phyloP scores from a whole-genome alignment of 2,113 vertebrate genomes.

The Bucco capensis region DNA sequence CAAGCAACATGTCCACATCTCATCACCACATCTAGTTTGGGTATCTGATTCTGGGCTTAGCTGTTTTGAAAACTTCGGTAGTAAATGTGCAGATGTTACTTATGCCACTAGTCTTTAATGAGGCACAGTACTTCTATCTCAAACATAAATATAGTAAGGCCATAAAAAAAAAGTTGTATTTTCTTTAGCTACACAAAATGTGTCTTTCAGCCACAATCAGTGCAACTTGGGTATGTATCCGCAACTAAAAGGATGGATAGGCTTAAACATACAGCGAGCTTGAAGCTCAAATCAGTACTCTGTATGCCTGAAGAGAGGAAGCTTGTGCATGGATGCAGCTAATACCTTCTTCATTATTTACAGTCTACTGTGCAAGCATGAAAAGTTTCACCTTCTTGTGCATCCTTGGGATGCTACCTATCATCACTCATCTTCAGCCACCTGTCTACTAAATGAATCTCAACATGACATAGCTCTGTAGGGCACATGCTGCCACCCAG shows the following conservation, averaged over 20 bases:
- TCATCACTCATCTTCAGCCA: neutral
- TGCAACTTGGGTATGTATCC: no score
- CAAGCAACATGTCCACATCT: fast-evolving
- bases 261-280: neutral
- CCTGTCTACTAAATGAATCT: neutral
- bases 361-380: no score
- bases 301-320: fast-evolving
- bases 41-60: neutral
- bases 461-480: no score
- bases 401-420: neutral
- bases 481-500: no score
- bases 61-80: neutral
- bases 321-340: fast-evolving
- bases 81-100: neutral
- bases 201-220: neutral
- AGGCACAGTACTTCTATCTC: neutral
- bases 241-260: fast-evolving
- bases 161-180: neutral
- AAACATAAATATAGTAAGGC: neutral
- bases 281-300: neutral
- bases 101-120: neutral
- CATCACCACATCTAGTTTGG: no score
- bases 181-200: neutral
- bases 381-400: neutral
- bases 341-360: neutral